phyloP scores from a whole-genome alignment of 92 coral and sea anemone genomes.

The Porites cylindrica region DNA sequence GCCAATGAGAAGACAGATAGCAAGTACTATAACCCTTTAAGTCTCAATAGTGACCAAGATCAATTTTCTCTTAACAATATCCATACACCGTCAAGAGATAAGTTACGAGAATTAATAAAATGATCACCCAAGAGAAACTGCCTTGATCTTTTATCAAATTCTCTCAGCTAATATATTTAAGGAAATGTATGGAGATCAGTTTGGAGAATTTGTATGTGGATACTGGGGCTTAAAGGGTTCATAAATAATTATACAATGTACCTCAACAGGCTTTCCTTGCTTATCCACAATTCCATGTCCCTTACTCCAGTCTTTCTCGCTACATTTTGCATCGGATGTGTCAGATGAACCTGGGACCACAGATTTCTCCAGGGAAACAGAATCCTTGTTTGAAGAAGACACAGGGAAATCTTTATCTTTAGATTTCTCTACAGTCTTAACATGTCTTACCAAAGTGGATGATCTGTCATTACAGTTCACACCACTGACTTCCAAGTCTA shows the following conservation, averaged over 20 bases:
- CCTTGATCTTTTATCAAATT: too few species aligned
- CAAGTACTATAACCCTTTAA: too few species aligned
- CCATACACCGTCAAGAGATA: too few species aligned
- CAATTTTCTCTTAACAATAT: too few species aligned
- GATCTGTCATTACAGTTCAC: not conserved
- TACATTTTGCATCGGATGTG: not conserved
- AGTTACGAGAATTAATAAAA: too few species aligned
- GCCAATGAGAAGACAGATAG: too few species aligned
- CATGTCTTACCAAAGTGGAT: not conserved
- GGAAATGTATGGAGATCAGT: too few species aligned
- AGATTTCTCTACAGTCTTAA: not conserved
- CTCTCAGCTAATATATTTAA: too few species aligned
- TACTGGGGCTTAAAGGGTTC: too few species aligned
- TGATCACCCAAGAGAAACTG: too few species aligned
- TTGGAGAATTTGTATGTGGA: too few species aligned
- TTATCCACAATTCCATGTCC: slow-evolving; percentile 80
- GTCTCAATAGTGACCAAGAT: too few species aligned
- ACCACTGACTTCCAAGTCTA: slow-evolving; percentile 6
- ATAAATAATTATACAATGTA: not conserved
- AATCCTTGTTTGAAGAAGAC: not conserved
- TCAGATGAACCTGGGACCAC: not conserved
- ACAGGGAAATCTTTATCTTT: not conserved
- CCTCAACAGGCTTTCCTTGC: slow-evolving; percentile 87
- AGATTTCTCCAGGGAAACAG: not conserved
- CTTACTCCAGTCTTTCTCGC: slow-evolving; percentile 83